Percentiles rank a stretch among this genome's conserved stretches.
Evolutionary conservation across 2,888 invertebrate species (phyloP).

Genomic region (Euplagia quadripunctaria): DNA sequence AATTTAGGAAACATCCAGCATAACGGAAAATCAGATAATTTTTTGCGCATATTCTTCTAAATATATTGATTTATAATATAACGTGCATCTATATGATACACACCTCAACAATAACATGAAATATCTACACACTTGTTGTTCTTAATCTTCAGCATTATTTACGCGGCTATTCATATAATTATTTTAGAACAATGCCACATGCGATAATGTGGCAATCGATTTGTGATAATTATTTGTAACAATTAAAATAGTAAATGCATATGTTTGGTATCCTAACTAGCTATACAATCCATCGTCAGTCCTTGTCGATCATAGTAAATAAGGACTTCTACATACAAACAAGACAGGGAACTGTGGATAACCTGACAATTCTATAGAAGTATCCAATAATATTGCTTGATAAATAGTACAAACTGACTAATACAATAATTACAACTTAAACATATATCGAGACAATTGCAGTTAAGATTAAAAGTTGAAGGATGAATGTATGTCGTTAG

Average conservation of each 20-base stretch:
- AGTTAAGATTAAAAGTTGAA: constrained; percentile 33
- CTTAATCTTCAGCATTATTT: constrained; percentile 22
- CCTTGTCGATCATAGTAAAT: constrained; percentile 44
- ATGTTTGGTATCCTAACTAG: constrained; percentile 58
- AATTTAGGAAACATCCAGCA: constrained; percentile 33
- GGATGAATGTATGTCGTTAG: constrained; percentile 24
- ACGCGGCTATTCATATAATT: constrained; percentile 31
- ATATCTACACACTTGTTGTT: constrained; percentile 24
- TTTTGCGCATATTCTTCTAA: constrained; percentile 2
- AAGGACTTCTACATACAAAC: constrained; percentile 25
- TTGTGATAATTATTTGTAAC: constrained; percentile 55
- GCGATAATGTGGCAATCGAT: constrained; percentile 37
- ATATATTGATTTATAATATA: background rate
- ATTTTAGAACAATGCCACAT: constrained; percentile 38
- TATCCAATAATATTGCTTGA: constrained; percentile 57
- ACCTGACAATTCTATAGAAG: constrained; percentile 31
- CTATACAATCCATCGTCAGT: constrained; percentile 54
- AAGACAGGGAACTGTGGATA: constrained; percentile 7
- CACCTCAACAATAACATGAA: constrained; percentile 28
- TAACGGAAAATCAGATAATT: constrained; percentile 11
- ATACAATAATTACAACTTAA: constrained; percentile 36
- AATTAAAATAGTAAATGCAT: constrained; percentile 69
- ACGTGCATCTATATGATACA: constrained; percentile 5
- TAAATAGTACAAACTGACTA: constrained; percentile 26
- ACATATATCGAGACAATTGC: constrained; percentile 46